Base-by-base conservation (phyloP, 2,113 vertebrate genomes). In the Athene noctua region DNA sequence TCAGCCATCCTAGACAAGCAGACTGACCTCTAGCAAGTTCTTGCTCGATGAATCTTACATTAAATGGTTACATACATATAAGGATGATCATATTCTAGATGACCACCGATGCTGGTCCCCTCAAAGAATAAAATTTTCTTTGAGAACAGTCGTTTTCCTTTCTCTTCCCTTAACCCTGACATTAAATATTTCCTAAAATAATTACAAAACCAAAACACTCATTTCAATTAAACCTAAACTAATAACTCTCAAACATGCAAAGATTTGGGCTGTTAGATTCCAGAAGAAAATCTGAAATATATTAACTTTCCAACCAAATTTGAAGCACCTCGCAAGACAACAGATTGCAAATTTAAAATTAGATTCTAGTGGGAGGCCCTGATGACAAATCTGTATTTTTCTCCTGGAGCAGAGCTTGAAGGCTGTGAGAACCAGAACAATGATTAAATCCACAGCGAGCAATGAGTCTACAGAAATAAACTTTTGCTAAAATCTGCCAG, bases 281-380 rank as follows among this genome's bases (percentile, higher is more conserved):
- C 87, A 95, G 65, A n/a, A 95, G 86, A 93, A 61, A 91, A 95
- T 91, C 91, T 96, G 88, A 97, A 96, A 93, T 91, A 79, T 85
- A 96, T 95, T 97, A 96, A 84, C 91, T 97, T 95, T 93, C 49
- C 94, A 96, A 97, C 95, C 97, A 97, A 97, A 98, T 98, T 51
- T 83, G 94, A 98, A 98, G 94, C 81, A 98, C 98, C 97, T 98
- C 97, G 74, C 96, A 98, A 98, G 97, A 98, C 98, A 98, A 97
- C 98, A 98, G 98, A 98, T 98, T 98, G 98, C 96, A 94, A 92
- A 98, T 97, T 96, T 98, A 98, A 98, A 98, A 98, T 98, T 98
- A 98, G 98, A 97, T 96, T 97, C 94, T 96, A 88, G 98, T 98
- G 97, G 98, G 98, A 98, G 98, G 98, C 91, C 94, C 95, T 97